Conservation (phyloP, 2,888 invertebrate species). For the Eupithecia subumbrata region DNA sequence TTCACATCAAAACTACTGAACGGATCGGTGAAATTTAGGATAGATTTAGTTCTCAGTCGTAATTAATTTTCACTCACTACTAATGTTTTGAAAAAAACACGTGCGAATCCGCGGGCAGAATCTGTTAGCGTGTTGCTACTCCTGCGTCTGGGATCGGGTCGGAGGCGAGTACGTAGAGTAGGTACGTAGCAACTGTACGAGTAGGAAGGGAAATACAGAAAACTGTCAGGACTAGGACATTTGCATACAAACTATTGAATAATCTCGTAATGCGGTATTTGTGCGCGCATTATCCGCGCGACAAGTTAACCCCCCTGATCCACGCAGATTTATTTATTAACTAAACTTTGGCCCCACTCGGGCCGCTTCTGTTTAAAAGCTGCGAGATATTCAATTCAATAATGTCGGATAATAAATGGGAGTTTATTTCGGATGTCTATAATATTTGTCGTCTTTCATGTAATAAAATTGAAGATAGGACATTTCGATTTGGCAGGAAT, state of each 20-base stretch:
- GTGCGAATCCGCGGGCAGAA: too few species aligned
- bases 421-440: slow-evolving; percentile 24
- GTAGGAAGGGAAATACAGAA: neutral
- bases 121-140: too few species aligned
- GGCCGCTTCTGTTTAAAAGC: slow-evolving; percentile 40
- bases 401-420: slow-evolving; percentile 42
- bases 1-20: too few species aligned
- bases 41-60: too few species aligned
- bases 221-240: neutral
- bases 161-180: too few species aligned
- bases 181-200: too few species aligned
- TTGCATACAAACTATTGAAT: slow-evolving; percentile 15
- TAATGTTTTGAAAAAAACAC: too few species aligned
- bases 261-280: slow-evolving; percentile 32
- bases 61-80: too few species aligned
- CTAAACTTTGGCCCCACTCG: slow-evolving; percentile 45
- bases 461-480: slow-evolving; percentile 17
- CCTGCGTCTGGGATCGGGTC: too few species aligned
- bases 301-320: slow-evolving; percentile 45
- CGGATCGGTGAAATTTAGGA: too few species aligned
- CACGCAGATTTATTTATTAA: slow-evolving; percentile 47
- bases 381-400: slow-evolving; percentile 43
- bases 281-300: slow-evolving; percentile 35
- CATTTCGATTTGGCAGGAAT: slow-evolving; percentile 18
- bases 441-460: slow-evolving; percentile 22